Conservation (phyloP, 2,888 invertebrate genomes). For the Keiferia lycopersicella region DNA sequence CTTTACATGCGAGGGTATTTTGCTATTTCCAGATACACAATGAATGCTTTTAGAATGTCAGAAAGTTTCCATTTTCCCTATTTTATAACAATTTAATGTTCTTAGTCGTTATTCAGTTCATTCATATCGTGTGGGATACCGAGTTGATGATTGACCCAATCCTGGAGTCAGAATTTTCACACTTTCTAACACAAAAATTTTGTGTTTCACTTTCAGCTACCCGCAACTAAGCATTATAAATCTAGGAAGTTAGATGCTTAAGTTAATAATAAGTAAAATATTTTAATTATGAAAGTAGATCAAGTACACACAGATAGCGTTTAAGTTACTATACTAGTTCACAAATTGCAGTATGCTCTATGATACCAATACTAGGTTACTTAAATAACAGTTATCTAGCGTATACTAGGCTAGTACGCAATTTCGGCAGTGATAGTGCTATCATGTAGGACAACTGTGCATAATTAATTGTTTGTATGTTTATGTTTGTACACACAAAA, state of each 20-base stretch:
- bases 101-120: no score
- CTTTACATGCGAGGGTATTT: no score
- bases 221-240: not conserved
- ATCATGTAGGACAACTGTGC: constrained; percentile 3
- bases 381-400: constrained; percentile 13
- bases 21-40: no score
- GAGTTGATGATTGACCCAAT: constrained; percentile 34
- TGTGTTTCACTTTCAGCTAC: not conserved
- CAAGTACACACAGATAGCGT: constrained; percentile 3
- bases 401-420: constrained; percentile 3
- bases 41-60: no score
- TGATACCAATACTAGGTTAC: constrained; percentile 12
- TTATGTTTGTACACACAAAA: not conserved
- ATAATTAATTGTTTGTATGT: constrained; percentile 1
- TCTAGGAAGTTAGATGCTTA: not conserved
- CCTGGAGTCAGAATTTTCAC: not conserved
- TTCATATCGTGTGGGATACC: no score
- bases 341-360: constrained; percentile 5
- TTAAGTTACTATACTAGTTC: not conserved
- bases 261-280: not conserved
- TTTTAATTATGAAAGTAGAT: constrained; percentile 16
- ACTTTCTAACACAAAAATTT: no score
- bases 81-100: no score
- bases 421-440: not conserved
- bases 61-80: no score